phyloP scores from a whole-genome alignment of 2,888 invertebrate species.

The Drosophila anomalipes region DNA sequence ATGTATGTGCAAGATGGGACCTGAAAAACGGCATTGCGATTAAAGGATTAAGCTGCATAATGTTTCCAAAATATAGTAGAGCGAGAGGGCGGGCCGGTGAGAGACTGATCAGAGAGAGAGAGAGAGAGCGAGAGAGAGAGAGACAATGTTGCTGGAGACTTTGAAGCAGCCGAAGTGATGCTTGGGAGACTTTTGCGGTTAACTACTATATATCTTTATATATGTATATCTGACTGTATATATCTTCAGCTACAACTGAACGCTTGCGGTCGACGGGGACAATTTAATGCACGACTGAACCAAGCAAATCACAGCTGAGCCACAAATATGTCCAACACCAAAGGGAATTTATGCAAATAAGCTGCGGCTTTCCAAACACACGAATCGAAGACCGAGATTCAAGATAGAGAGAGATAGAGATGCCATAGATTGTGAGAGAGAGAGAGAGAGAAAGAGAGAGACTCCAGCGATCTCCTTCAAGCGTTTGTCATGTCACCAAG shows the following conservation, averaged over 20 bases:
- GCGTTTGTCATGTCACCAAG: slow-evolving; percentile 56
- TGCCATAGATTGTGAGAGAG: background rate
- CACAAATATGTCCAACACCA: slow-evolving; percentile 24
- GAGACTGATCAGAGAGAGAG: background rate
- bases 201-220: background rate
- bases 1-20: slow-evolving; percentile 53
- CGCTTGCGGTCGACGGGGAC: slow-evolving; percentile 61
- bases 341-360: slow-evolving; percentile 73
- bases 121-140: slow-evolving; percentile 2
- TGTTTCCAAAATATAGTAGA: slow-evolving; percentile 73
- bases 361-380: slow-evolving; percentile 40
- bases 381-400: slow-evolving; percentile 18
- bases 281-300: slow-evolving; percentile 77
- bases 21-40: slow-evolving; percentile 59
- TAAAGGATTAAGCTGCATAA: slow-evolving; percentile 78
- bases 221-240: background rate
- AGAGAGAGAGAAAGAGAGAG: background rate
- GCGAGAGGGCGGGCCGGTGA: slow-evolving; percentile 2
- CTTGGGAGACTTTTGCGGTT: slow-evolving; percentile 42
- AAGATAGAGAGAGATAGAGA: background rate
- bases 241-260: slow-evolving; percentile 23
- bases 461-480: background rate
- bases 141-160: slow-evolving; percentile 66
- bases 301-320: slow-evolving; percentile 38
- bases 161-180: slow-evolving; percentile 65